These are phyloP conservation scores for Rhodophaea formosa DNA, from an alignment of 2,888 invertebrate genomes.

Conservation along the genomic window DNA sequence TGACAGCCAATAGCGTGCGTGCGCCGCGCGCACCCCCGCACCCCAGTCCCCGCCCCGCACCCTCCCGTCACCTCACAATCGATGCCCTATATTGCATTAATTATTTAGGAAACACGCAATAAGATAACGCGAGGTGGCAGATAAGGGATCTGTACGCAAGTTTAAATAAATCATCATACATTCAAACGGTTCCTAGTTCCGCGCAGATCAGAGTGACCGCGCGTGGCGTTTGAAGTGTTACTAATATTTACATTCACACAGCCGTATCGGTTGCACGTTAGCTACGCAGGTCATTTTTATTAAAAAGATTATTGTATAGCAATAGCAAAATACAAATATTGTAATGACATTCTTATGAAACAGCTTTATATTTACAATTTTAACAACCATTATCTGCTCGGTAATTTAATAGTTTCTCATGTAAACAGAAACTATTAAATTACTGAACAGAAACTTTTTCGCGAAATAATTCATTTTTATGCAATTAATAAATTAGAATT, in stretches of 20 bases:
- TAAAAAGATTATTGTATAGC: too few relatives aligned
- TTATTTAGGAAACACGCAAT: conserved; percentile 83
- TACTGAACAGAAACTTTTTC: too few relatives aligned
- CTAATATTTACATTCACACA: conserved; percentile 21
- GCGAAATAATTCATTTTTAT: too few relatives aligned
- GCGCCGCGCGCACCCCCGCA: conserved; percentile 78
- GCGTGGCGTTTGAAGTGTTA: neutral
- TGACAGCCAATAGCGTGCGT: conserved; percentile 78
- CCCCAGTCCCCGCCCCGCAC: conserved; percentile 61
- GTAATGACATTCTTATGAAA: too few relatives aligned
- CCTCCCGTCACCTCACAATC: conserved; percentile 79
- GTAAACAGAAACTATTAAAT: too few relatives aligned
- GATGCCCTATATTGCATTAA: conserved; percentile 82
- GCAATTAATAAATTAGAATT: too few relatives aligned
- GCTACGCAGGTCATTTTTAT: neutral
- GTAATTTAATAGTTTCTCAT: too few relatives aligned
- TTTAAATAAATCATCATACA: conserved; percentile 73
- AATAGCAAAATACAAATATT: too few relatives aligned
- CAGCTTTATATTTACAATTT: too few relatives aligned
- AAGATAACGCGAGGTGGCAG: conserved; percentile 80
- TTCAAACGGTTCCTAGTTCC: conserved; percentile 11
- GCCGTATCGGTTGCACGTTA: conserved; percentile 10
- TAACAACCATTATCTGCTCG: too few relatives aligned
- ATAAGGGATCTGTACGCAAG: conserved; percentile 70
- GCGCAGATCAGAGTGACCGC: conserved; percentile 8